Conservation (phyloP, 2,113 vertebrate genomes). For the Python bivittatus region DNA sequence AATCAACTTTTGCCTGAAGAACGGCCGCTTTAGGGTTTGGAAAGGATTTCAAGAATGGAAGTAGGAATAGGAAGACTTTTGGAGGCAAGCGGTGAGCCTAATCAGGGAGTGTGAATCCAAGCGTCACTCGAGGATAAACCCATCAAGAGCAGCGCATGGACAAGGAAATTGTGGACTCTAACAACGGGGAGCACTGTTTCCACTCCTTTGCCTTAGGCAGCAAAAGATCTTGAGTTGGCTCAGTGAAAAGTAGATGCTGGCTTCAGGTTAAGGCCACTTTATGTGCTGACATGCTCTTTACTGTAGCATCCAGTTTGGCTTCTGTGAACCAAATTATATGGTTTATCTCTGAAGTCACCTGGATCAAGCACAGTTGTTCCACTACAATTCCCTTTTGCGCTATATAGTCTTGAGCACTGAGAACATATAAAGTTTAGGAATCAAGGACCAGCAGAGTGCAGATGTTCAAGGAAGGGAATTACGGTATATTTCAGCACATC, state of each 20-base stretch:
- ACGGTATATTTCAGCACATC: not conserved
- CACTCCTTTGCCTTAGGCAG: not conserved
- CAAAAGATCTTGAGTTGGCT: not conserved
- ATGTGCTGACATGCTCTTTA: not conserved
- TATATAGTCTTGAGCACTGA: slow-evolving; percentile 38
- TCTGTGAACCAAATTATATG: slow-evolving; percentile 30
- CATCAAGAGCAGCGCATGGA: not conserved
- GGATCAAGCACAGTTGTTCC: not conserved
- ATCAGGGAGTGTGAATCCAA: not conserved
- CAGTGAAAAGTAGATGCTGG: not conserved
- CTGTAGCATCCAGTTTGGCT: slow-evolving; percentile 28
- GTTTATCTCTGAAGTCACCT: slow-evolving; percentile 39
- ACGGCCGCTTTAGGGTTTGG: not conserved
- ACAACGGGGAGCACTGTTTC: not conserved
- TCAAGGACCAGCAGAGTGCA: slow-evolving; percentile 6
- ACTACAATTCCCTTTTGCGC: slow-evolving; percentile 28
- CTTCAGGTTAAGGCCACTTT: not conserved
- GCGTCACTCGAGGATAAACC: not conserved
- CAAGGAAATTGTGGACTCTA: not conserved
- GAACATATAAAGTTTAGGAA: not conserved
- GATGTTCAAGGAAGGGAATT: not conserved
- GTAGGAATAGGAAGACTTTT: not conserved
- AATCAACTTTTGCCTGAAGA: not conserved
- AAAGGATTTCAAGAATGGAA: not conserved
- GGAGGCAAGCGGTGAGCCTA: not conserved